Base-by-base conservation (phyloP, 2,888 invertebrate genomes). In the Hydropsyche betteni region DNA sequence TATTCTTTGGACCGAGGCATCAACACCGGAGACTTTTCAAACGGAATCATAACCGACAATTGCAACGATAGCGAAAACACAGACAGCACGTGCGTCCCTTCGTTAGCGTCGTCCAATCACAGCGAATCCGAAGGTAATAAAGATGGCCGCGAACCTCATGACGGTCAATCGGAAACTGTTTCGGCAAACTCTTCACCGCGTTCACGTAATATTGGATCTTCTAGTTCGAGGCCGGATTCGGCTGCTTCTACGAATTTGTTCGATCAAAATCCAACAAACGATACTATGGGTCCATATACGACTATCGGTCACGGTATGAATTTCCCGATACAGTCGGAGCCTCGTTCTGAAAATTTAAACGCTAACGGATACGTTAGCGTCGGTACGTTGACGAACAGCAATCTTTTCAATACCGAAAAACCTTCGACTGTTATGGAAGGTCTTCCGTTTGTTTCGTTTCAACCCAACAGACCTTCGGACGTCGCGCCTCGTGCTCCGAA, bases 21-120 rank as follows among this genome's bases (percentile, higher is more conserved):
- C 81, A 82, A 82, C 53, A 81, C 82, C 36, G 83, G 83, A 6
- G 55, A 55, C 1, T n/a, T 72, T 16, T 82, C 84, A 36, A 85
- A 85, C 61, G 82, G 81, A 2, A 86, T 86, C 81, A 83, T 84
- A 78, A 84, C 83, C 71, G 84, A 83, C 68, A 86, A 84, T 74
- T 85, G 86, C 79, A 86, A 83, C 52, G 83, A 84, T 53, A 87
- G 86, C 81, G 86, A 87, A 75, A 86, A 85, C 74, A 87, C 88
- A 7, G 86, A 87, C 76, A 87, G 86, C 80, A 87, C 87, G 3
- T 86, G 83, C n/a, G 86, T 83, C n/a, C 78, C 87, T n/a, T 87
- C 87, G 5, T 85, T 87, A 55, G 83, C 83, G 0, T 86, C 86
- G 34, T 33, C 52, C 3, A 68, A 53, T 16, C 10, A 68, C n/a